A percentile compares a stretch with the other conserved stretches of the same genome.
These are phyloP conservation scores for Gadopsis bispinosus DNA, from an alignment of 2,797 vertebrate species.

Conservation along the genomic window DNA sequence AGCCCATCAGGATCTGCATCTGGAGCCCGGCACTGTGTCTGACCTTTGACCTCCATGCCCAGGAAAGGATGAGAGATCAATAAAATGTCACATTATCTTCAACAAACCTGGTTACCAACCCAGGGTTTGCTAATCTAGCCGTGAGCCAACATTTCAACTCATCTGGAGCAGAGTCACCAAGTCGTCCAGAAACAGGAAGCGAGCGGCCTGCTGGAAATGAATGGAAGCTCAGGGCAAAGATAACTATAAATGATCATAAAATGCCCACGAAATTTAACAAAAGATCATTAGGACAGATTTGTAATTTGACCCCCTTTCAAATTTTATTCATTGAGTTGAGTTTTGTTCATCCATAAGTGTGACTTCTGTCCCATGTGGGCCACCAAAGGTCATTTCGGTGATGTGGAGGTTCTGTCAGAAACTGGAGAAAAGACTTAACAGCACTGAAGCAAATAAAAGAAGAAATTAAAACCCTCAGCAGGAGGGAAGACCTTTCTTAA, in stretches of 20 bases:
- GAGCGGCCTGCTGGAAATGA: background rate
- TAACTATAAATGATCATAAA: constrained; percentile 35
- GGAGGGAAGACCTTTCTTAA: background rate
- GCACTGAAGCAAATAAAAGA: background rate
- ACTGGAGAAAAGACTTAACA: background rate
- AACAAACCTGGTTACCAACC: too few species aligned
- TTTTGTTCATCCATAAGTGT: constrained; percentile 7
- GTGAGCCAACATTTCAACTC: background rate
- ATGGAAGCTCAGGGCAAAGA: constrained; percentile 17
- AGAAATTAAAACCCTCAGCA: too few species aligned
- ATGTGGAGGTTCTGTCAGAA: background rate
- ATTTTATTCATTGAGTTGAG: constrained; percentile 50
- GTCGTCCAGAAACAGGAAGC: background rate
- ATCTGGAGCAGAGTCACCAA: background rate
- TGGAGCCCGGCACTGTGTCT: background rate
- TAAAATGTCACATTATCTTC: background rate
- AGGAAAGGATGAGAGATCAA: background rate
- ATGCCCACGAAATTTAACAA: background rate
- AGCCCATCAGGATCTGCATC: background rate
- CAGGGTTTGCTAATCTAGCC: too few species aligned
- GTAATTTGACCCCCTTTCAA: constrained; percentile 37
- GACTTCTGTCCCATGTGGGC: constrained; percentile 14
- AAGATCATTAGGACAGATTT: constrained; percentile 40
- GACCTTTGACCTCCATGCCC: constrained; percentile 12
- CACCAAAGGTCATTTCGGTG: constrained; percentile 5